Base-by-base conservation (phyloP, 2,888 invertebrate genomes). In the Lasioglossum figueresi region DNA sequence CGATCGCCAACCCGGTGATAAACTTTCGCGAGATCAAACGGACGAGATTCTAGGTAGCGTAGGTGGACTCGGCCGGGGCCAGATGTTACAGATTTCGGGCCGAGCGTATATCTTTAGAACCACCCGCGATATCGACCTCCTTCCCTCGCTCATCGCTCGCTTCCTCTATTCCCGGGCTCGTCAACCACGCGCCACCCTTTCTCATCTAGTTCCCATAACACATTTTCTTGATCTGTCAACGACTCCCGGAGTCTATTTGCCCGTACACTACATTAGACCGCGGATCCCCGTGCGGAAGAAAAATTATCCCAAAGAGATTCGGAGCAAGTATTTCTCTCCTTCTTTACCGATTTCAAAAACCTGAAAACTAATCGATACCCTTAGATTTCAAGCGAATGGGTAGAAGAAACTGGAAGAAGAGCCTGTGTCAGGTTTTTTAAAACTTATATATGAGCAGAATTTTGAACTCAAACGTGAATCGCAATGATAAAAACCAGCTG, bases 91-190 rank as follows among this genome's bases (percentile, higher is more conserved):
- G 89, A 86, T 59, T 59, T 79, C 66, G 48, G 76, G 45, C 27
- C 84, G 45, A 12, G 19, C n/a, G 87, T 91, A 91, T 91, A 91
- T 91, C 91, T 91, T 91, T 91, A 91, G 92, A 87, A 79, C 80
- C 86, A 82, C 88, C 80, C 91, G 91, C 88, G 88, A 90, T 59
- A 59, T 89, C 87, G 88, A 89, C 91, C 88, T 88, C 87, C 78
- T 86, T 88, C 84, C 84, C 63, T 12, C 48, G 19, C 66, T 37
- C 34, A 34, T 23, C 34, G 66, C 34, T 68, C 34, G 34, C 63
- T 73, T 68, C 34, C 63, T 82, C 80, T 70, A 48, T 68, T 68
- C 34, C 74, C 52, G 27, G 45, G 8, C 45, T 72, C 71, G 71
- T 71, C 71, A 45, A 71, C 40, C 16, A 27, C 31, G 31, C 14